phyloP scores from a whole-genome alignment of 2,113 vertebrate genomes.

The Macquaria ambigua region DNA sequence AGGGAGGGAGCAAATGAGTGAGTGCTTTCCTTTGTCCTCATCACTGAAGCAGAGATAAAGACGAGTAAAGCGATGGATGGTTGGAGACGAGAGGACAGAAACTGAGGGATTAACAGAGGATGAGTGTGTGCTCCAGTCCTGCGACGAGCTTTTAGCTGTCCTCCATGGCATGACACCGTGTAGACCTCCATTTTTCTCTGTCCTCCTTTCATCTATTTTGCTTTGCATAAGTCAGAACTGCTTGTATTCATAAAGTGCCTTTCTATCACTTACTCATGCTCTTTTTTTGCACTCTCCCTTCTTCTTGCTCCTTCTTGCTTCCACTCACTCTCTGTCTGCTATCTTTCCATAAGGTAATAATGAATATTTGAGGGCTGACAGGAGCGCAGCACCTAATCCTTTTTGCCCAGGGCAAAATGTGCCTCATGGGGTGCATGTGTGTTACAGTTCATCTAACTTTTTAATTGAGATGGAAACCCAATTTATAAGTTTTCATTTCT shows the following conservation, averaged over 20 bases:
- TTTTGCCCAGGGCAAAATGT: constrained; percentile 72
- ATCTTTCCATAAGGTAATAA: constrained; percentile 77
- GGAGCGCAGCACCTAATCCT: constrained; percentile 74
- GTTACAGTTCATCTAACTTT: constrained; percentile 79
- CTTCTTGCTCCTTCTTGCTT: constrained; percentile 60
- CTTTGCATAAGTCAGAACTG: constrained; percentile 71
- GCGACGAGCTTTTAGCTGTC: constrained; percentile 77
- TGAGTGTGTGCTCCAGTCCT: constrained; percentile 67
- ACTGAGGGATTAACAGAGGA: constrained; percentile 73
- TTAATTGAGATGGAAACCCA: constrained; percentile 77
- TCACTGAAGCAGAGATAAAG: constrained; percentile 83
- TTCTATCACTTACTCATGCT: constrained; percentile 64
- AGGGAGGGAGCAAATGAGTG: constrained; percentile 72
- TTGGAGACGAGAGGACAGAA: constrained; percentile 74
- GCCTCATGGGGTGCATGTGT: constrained; percentile 69
- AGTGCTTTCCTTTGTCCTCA: constrained; percentile 83
- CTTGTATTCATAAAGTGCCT: constrained; percentile 69
- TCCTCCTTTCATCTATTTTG: constrained; percentile 72
- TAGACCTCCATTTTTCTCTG: constrained; percentile 70
- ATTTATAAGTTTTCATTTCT: constrained; percentile 75
- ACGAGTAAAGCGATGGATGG: constrained; percentile 78
- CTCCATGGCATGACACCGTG: constrained; percentile 76
- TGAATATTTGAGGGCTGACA: constrained; percentile 80
- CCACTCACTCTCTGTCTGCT: constrained; percentile 53
- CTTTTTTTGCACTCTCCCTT: constrained; percentile 18